Evolutionary conservation across 2,113 vertebrate species (phyloP), one percentile per base, ranked within the genome.

Genomic region (Nyctereutes procyonoides): DNA sequence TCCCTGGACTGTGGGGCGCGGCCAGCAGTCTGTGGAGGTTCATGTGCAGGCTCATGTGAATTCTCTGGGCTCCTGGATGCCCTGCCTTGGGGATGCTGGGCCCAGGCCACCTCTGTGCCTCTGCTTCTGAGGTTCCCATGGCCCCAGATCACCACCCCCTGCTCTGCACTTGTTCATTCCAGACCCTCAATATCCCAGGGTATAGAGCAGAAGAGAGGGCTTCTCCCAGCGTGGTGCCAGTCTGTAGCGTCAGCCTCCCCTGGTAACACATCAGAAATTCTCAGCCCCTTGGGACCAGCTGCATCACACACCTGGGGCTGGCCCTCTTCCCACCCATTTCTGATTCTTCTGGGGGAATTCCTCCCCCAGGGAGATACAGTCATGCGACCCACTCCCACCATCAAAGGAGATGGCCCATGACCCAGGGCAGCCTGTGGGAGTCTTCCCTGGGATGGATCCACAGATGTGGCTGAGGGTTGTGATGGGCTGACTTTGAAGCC

Each of bases 191-290:
- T n/a, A 24, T n/a, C 20, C 7, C 79, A 1, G 79, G 79, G 8
- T 3, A 0, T 0, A 1, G 1, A n/a, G 77, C 5, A 3, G 51
- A 56, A 32, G 77, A 43, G 43, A 43, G 43, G 43, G 43, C 6
- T n/a, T n/a, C 65, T n/a, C 16, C 32, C 65, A 69, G 32, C 8
- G 16, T 5, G 16, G 65, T 12, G 17, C 77, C 30, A 1, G 77
- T 2, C 19, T 0, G 10, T 17, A 3, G 5, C 10, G 0, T 13
- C 53, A 3, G 53, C 32, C 7, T 0, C 51, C 77, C 15, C 20
- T 0, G 77, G 5, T 43, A 56, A 19, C 10, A 6, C 8, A 32
- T 13, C 32, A 51, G 77, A 56, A 80, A 22, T n/a, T 56, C 53
- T n/a, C 77, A 32, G 76, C 5, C 77, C 53, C 77, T 8, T 30